Percentiles rank a stretch among this genome's conserved stretches.
Conservation (phyloP, 2,113 vertebrate species). For the Pontoporia blainvillei region DNA sequence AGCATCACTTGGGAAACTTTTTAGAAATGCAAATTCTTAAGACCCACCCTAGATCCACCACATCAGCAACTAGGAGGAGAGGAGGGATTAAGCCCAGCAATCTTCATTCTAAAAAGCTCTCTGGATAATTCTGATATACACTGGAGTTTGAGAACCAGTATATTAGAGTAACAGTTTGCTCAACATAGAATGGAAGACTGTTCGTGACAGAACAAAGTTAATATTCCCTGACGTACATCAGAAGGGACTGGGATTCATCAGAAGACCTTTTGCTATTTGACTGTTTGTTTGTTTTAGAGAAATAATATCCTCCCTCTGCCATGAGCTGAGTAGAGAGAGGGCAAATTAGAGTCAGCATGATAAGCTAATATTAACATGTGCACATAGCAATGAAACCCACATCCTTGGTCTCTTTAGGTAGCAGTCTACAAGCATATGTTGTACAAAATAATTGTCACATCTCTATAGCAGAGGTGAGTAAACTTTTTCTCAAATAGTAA, state of each 20-base stretch:
- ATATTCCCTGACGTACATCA: neutral
- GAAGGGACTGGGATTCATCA: neutral
- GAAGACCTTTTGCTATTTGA: neutral
- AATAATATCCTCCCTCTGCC: neutral
- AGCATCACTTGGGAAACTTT: neutral
- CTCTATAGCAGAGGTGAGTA: neutral
- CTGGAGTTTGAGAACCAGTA: neutral
- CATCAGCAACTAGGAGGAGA: neutral
- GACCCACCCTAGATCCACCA: accelerated
- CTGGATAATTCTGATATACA: neutral
- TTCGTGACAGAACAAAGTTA: neutral
- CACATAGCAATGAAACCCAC: neutral
- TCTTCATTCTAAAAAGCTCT: neutral
- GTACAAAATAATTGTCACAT: neutral
- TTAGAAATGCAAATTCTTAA: neutral
- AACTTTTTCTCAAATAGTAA: neutral
- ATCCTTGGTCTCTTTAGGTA: neutral
- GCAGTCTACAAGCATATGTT: neutral
- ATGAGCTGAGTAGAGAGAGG: neutral
- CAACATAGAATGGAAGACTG: neutral
- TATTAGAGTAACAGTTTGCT: neutral
- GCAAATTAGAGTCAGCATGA: neutral
- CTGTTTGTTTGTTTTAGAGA: neutral
- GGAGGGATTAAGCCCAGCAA: neutral
- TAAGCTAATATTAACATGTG: neutral